Evolutionary conservation across 2,888 invertebrate genomes (phyloP).

Genomic region (Cerceris ruficornis): DNA sequence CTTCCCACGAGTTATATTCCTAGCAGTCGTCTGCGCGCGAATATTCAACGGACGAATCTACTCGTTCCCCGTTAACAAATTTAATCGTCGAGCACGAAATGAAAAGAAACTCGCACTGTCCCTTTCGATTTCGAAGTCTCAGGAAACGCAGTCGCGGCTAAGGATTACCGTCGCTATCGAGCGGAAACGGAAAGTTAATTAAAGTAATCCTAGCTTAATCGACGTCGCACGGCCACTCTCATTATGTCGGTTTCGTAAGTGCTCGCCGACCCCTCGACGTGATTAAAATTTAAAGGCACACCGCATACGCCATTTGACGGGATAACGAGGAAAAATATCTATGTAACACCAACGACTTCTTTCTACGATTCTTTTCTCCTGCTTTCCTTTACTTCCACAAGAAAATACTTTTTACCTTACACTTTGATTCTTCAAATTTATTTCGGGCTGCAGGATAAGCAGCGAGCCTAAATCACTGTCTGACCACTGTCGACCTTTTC

Average conservation of each 20-base stretch:
- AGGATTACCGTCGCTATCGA: constrained; percentile 15
- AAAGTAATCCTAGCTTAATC: constrained; percentile 54
- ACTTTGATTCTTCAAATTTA: neutral
- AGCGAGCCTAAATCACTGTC: no score
- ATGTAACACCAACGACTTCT: neutral
- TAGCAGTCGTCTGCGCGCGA: no score
- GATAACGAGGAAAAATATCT: constrained; percentile 23
- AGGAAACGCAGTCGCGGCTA: neutral
- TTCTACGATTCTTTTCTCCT: neutral
- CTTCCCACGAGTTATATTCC: no score
- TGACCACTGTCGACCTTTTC: no score
- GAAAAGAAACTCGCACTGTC: neutral
- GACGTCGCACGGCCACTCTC: constrained; percentile 33
- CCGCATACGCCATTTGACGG: constrained; percentile 11
- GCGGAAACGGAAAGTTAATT: constrained; percentile 48
- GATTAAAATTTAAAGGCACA: constrained; percentile 20
- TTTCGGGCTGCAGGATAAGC: neutral
- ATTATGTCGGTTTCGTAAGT: constrained; percentile 44
- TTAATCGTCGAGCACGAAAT: neutral
- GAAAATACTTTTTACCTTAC: neutral
- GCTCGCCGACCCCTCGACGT: constrained; percentile 11
- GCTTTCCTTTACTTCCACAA: neutral
- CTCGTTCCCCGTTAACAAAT: neutral
- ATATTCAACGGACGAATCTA: no score
- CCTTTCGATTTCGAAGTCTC: neutral